Conservation (phyloP, 1,140 invertebrate species). For the Gryllus bimaculatus region DNA sequence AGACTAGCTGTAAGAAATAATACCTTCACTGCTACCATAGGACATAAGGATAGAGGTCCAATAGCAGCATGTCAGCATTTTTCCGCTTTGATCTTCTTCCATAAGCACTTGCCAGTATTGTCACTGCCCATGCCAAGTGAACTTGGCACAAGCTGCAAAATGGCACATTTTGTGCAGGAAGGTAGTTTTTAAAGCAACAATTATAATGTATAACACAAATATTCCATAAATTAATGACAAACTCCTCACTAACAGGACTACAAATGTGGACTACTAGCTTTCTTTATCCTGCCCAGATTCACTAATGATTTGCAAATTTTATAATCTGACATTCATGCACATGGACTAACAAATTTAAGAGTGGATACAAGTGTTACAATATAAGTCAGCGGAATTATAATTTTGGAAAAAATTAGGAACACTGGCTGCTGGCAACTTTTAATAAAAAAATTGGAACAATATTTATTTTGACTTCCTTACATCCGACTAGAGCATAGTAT, state of each 20-base stretch:
- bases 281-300: too few species aligned
- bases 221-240: too few species aligned
- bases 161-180: slow-evolving; percentile 15
- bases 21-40: slow-evolving; percentile 7
- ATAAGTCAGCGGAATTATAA: too few species aligned
- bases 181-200: not conserved
- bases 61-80: not conserved
- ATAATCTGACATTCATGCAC: too few species aligned
- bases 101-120: slow-evolving; percentile 9
- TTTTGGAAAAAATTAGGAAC: too few species aligned
- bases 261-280: not conserved
- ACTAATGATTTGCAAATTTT: too few species aligned
- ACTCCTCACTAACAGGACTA: not conserved
- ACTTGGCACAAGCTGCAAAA: slow-evolving; percentile 7
- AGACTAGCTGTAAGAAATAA: not conserved
- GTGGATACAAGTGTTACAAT: too few species aligned
- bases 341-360: too few species aligned
- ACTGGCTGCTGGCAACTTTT: too few species aligned
- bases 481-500: too few species aligned
- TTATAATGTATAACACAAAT: not conserved
- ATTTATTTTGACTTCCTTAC: too few species aligned
- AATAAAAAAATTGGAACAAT: too few species aligned
- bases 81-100: slow-evolving; percentile 9
- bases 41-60: slow-evolving; percentile 15
- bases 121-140: not conserved